Evolutionary conservation across 2,888 invertebrate genomes (phyloP), one percentile per base, ranked within the genome.

Genomic region (Pegoplata infirma): DNA sequence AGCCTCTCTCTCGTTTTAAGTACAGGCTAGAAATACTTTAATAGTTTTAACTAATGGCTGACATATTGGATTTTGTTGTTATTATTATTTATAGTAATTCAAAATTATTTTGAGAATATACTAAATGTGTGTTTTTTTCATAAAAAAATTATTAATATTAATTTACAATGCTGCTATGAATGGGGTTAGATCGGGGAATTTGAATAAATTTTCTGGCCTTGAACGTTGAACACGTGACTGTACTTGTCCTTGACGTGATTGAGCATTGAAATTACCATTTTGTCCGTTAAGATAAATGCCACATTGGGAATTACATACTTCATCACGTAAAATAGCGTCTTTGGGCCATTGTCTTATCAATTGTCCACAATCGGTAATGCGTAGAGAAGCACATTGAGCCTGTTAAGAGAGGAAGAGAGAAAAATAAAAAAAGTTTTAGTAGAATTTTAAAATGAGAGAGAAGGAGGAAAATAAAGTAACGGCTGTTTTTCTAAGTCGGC

Each of bases 291-390:
- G 89, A 12, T 94, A 91, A 84, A 94, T 94, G 47, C 96, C 95
- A 88, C 97, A 97, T 90, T 97, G 97, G 3, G 96, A 95, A 16
- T 95, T 94, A 90, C 97, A 97, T 12, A 97, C 96, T 87, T 96
- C 96, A 86, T 97, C 97, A 2, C 94, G 92, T 19, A 95, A 89
- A 47, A 97, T 94, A 0, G 94, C 94, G 28, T 96, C 96, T 68
- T 94, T 92, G 64, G 95, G 94, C 92, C 96, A 96, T 89, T 96
- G 96, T 76, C 95, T 92, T 63, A 95, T 91, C 32, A 97, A 91
- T 84, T 95, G 95, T 14, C 93, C 93, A 89, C 97, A 97, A 90
- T 97, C 96, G 0, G 96, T 96, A 78, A 97, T 94, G 82, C 96
- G 93, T 7, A 97, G 90, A 0, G 97, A 97, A 2, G 96, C 96